Base-by-base conservation (phyloP, 2,888 invertebrate genomes). In the Habrosyne pyritoides region DNA sequence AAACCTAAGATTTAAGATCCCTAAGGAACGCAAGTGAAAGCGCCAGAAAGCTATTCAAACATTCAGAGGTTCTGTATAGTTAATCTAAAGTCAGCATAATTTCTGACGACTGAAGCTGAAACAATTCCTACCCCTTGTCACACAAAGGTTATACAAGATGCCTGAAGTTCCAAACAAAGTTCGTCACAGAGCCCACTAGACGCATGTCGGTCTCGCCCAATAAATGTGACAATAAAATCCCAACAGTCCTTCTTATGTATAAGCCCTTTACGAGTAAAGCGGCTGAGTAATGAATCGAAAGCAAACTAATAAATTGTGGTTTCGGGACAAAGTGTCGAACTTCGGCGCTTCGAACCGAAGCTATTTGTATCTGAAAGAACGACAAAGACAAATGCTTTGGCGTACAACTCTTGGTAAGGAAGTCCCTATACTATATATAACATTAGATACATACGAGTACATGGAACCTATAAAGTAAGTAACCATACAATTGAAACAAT, bases 231-330 rank as follows among this genome's bases (percentile, higher is more conserved):
- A 75, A 76, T 83, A 83, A 78, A 84, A 80, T 66, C 73, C 64
- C 73, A 62, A 75, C 73, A 69, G 73, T 71, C 68, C 73, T 71
- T 73, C 75, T 64, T 67, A 61, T 67, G 70, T 71, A 50, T 28
- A 71, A 74, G 68, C 73, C 66, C 67, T 73, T 73, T 71, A 74
- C 74, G 77, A 77, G 69, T 71, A 67, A 68, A 60, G 66, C 57
- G 58, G 52, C 69, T 66, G 71, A 76, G 79, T 83, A 84, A 84
- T 83, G 83, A 80, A 83, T 79, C 71, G 78, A 74, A 75, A 71
- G 73, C 75, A 75, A 77, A 78, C 81, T 72, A 81, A 84, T 84
- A 83, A 81, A 84, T 84, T 79, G 79, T 71, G 81, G 80, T 74
- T 70, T 66, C 73, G 62, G 67, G 70, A 73, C 76, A 79, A 77